Conservation (phyloP, 2,113 vertebrate genomes). For the Amia ocellicauda region DNA sequence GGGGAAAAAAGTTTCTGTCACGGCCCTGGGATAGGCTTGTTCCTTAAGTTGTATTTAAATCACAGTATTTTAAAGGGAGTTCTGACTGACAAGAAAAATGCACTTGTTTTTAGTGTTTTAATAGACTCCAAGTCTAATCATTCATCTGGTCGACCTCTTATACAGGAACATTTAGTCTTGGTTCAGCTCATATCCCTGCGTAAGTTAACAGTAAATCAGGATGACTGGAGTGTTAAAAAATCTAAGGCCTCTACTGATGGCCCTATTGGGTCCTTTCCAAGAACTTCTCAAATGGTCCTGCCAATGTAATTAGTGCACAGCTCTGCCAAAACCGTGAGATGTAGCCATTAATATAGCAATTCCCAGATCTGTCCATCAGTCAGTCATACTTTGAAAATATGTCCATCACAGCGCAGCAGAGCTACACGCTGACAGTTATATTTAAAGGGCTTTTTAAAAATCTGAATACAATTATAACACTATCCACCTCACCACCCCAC, state of each 20-base stretch:
- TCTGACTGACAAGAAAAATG: too few relatives aligned
- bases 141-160: conserved; percentile 25
- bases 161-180: background rate
- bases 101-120: conserved; percentile 22
- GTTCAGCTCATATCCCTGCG: conserved; percentile 5
- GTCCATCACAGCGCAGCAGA: conserved; percentile 69
- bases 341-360: conserved; percentile 70
- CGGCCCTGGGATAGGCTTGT: too few relatives aligned
- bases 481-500: conserved; percentile 2
- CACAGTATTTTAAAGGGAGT: too few relatives aligned
- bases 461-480: conserved; percentile 35
- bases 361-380: conserved; percentile 70
- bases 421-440: conserved; percentile 69
- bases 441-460: conserved; percentile 57
- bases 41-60: too few relatives aligned
- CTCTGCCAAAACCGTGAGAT: conserved; percentile 69
- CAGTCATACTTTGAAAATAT: conserved; percentile 78
- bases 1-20: too few relatives aligned
- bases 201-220: conserved; percentile 41
- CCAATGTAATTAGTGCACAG: conserved; percentile 70
- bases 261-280: conserved; percentile 70
- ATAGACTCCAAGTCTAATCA: conserved; percentile 18
- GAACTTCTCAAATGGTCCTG: conserved; percentile 69
- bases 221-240: conserved; percentile 53
- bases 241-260: conserved; percentile 55